These are phyloP conservation scores for Lepidurus apus DNA, from an alignment of 1,140 invertebrate genomes.

Conservation along the genomic window DNA sequence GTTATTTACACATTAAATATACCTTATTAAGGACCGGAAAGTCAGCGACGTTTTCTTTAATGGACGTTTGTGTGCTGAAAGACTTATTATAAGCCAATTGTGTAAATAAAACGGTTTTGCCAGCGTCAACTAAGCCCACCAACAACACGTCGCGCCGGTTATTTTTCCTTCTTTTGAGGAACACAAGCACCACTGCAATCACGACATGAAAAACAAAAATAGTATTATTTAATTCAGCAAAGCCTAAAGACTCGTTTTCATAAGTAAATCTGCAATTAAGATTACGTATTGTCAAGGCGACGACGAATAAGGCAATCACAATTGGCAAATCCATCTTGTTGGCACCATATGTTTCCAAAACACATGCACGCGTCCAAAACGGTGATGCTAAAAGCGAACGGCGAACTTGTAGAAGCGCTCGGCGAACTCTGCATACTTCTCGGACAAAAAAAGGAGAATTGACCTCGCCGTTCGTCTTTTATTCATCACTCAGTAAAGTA, in stretches of 20 bases:
- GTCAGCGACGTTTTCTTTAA: conserved; percentile 72
- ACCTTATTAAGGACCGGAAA: conserved; percentile 55
- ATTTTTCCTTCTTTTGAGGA: conserved; percentile 52
- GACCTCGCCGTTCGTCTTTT: no score
- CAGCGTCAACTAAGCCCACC: conserved; percentile 75
- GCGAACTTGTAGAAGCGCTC: neutral
- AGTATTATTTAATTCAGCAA: neutral
- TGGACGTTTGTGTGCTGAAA: conserved; percentile 73
- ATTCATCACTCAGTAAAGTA: no score
- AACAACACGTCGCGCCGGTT: conserved; percentile 61
- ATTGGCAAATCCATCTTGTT: neutral
- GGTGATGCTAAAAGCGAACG: neutral
- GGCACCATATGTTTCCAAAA: neutral
- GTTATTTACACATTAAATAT: conserved; percentile 39
- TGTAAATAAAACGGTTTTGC: conserved; percentile 78
- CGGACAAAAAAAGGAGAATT: no score
- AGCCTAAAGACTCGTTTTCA: no score
- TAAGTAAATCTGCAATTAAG: neutral
- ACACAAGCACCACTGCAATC: conserved; percentile 51
- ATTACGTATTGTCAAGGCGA: neutral
- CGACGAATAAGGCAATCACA: neutral
- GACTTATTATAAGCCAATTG: conserved; percentile 63
- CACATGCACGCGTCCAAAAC: neutral
- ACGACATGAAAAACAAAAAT: conserved; percentile 37
- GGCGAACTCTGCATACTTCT: neutral